Base-by-base conservation (phyloP, 1,140 invertebrate species). In the Eulimnadia texana region DNA sequence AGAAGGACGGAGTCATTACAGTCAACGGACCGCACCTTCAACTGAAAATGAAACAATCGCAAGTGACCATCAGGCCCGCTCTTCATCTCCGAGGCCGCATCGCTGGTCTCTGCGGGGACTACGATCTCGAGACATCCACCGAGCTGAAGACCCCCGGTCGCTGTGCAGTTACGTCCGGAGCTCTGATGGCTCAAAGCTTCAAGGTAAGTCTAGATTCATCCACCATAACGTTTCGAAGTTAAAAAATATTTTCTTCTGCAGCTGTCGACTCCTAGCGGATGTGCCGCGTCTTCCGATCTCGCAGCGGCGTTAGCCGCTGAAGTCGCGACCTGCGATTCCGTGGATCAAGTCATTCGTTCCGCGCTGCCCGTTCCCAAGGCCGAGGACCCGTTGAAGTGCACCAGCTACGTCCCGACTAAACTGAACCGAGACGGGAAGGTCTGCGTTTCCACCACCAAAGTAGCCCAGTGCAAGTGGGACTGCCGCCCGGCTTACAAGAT, bases 151-250 rank as follows among this genome's bases (percentile, higher is more conserved):
- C 20, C 6, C 42, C 58, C 33, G 3, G 49, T 11, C 42, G 58
- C 10, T 59, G 58, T 23, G 42, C 42, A 20, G 20, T 59, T 23
- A 33, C 42, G 13, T 23, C 42, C 22, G 58, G 58, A 20, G 58
- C 20, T 0, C 49, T 59, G 1, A 59, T 59, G 58, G 58, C 58
- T 20, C n/a, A 29, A 16, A 50, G 42, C 23, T 59, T 24, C 23
- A 59, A 27, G 58, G 58, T 59, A 57, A 23, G 16, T 55, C n/a
- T n/a, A n/a, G 33, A 42, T 42, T 42, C 33, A 42, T 42, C 16
- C 33, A 42, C 16, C 6, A 42, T 9, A 42, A 9, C 33, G 16
- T 42, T 42, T 42, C 16, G 6, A 42, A 42, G 6, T 42, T 9
- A 42, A 9, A 42, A 9, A 9, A 42, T 16, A 42, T 42, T 42